These are phyloP conservation scores for Tinea semifulvella DNA, from an alignment of 2,888 invertebrate species.

Conservation along the genomic window DNA sequence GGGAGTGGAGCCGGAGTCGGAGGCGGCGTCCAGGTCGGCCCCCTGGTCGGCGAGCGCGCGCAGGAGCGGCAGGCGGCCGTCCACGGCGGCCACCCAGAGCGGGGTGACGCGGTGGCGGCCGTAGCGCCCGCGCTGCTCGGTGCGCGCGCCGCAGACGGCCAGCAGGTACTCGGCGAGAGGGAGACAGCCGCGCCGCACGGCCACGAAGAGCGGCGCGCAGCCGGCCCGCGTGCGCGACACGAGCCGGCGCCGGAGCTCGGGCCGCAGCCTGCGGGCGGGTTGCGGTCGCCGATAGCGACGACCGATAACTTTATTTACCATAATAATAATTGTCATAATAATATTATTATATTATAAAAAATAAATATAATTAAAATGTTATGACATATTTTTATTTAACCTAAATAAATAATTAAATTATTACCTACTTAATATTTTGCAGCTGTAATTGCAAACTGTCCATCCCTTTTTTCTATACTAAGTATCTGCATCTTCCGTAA, in stretches of 20 bases:
- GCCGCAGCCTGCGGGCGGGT: background rate
- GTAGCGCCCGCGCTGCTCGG: conserved; percentile 89
- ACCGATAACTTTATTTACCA: no score
- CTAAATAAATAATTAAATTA: no score
- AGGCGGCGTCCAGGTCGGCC: conserved; percentile 86
- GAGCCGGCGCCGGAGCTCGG: background rate
- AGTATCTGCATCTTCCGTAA: no score
- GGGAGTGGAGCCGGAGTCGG: conserved; percentile 89
- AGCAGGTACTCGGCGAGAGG: conserved; percentile 78
- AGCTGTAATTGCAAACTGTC: no score
- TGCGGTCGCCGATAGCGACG: no score
- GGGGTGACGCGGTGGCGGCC: conserved; percentile 86
- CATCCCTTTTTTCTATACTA: no score
- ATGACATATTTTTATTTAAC: background rate
- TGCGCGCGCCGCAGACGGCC: conserved; percentile 80
- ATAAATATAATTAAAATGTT: background rate
- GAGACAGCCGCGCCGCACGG: conserved; percentile 78
- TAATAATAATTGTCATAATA: no score
- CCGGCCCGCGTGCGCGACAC: conserved; percentile 31
- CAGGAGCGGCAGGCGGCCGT: conserved; percentile 80
- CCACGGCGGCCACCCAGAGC: conserved; percentile 92
- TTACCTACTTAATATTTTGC: background rate
- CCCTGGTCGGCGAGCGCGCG: conserved; percentile 80
- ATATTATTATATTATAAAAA: no score
- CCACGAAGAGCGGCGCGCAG: conserved; percentile 83